These are phyloP conservation scores for Xestoiulus laeticollis DNA, from an alignment of 2,888 invertebrate genomes.

Conservation along the genomic window DNA sequence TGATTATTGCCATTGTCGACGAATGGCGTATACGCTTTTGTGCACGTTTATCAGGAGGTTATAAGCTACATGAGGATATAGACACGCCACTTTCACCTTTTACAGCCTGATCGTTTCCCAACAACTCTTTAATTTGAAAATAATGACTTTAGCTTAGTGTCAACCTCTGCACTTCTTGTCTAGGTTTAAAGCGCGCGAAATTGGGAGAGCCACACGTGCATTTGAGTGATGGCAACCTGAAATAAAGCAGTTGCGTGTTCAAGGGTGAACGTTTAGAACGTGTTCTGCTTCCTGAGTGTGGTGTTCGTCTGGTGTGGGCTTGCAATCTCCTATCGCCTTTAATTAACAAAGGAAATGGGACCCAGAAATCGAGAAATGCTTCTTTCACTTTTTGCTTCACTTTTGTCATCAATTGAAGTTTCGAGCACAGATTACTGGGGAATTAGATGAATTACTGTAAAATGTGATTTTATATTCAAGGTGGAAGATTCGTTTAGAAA, in stretches of 20 bases:
- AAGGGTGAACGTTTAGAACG: not conserved
- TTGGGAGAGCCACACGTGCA: not conserved
- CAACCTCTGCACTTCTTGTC: not conserved
- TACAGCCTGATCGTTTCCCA: not conserved
- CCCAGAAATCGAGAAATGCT: too few species aligned
- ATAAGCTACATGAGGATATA: not conserved
- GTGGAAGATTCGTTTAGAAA: too few species aligned
- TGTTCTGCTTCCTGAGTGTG: constrained; percentile 10
- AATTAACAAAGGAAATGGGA: not conserved
- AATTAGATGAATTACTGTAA: not conserved
- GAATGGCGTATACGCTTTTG: constrained; percentile 30
- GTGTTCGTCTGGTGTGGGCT: too few species aligned
- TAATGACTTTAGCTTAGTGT: not conserved
- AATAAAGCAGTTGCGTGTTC: not conserved
- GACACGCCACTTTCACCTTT: not conserved
- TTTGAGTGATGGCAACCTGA: not conserved
- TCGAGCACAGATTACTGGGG: not conserved
- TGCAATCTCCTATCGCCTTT: not conserved
- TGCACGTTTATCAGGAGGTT: not conserved
- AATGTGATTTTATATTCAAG: not conserved
- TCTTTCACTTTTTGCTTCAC: not conserved
- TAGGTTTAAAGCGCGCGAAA: not conserved
- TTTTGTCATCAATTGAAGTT: too few species aligned
- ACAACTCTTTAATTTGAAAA: not conserved
- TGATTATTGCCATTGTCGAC: constrained; percentile 20